These are phyloP conservation scores for Thermophis baileyi DNA, from an alignment of 2,113 vertebrate species.

Conservation along the genomic window DNA sequence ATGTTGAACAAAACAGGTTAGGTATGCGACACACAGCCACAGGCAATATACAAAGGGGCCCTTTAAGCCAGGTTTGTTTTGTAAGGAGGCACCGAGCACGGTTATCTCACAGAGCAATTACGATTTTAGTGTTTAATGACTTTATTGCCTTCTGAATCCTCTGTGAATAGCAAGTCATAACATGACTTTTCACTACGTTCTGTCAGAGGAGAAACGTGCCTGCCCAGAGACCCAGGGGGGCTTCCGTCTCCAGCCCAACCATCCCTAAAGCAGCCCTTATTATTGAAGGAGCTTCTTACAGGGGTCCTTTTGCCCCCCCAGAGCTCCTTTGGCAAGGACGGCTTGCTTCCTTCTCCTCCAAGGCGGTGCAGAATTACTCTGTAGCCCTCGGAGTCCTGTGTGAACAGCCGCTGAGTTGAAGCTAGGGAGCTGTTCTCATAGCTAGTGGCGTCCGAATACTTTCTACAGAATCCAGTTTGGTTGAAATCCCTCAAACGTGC, in stretches of 20 bases:
- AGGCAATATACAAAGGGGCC: background rate
- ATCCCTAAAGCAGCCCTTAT: rapidly evolving
- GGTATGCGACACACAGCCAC: background rate
- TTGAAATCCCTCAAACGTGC: background rate
- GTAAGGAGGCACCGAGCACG: background rate
- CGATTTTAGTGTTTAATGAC: conserved; percentile 69
- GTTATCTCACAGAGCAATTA: background rate
- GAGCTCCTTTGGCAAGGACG: background rate
- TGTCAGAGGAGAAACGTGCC: background rate
- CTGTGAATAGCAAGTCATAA: conserved; percentile 64
- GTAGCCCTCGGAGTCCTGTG: conserved; percentile 67
- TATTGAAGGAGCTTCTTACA: rapidly evolving
- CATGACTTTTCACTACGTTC: background rate
- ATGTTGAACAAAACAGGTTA: background rate
- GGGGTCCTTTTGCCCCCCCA: background rate
- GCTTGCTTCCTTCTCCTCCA: rapidly evolving
- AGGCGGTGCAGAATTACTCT: conserved; percentile 55
- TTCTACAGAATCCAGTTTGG: rapidly evolving
- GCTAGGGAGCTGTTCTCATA: rapidly evolving
- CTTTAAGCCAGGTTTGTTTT: background rate
- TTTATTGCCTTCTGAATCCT: conserved; percentile 73
- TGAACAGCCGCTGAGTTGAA: conserved; percentile 53
- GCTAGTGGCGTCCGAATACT: background rate
- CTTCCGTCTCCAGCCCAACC: background rate
- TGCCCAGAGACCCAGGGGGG: background rate